Conservation (phyloP, 2,888 invertebrate genomes). For the Stenchaetothrips biformis region DNA sequence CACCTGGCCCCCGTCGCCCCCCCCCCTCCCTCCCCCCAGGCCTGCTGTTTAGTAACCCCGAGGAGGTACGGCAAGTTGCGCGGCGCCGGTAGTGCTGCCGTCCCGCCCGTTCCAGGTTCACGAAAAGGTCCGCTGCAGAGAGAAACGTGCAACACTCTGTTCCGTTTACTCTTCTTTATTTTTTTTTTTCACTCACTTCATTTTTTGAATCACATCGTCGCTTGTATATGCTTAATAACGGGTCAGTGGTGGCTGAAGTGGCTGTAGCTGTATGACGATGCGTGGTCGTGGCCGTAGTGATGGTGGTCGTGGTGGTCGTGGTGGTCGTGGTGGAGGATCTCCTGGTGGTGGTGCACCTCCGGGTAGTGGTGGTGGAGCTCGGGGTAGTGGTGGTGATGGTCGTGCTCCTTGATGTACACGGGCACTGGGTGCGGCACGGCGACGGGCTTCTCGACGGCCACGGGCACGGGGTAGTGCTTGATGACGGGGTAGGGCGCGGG, state of each 20-base stretch:
- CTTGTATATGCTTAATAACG: background rate
- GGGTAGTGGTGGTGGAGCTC: background rate
- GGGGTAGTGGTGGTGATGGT: constrained; percentile 2
- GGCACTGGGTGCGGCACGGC: constrained; percentile 14
- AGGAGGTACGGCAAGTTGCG: background rate
- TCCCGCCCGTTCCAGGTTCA: background rate
- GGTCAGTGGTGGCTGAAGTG: constrained; percentile 7
- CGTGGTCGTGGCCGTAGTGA: background rate
- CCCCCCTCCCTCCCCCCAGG: background rate
- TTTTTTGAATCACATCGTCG: background rate
- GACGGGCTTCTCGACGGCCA: constrained; percentile 11
- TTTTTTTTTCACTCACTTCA: background rate
- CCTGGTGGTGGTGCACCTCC: background rate
- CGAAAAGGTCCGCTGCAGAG: background rate
- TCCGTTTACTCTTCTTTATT: background rate
- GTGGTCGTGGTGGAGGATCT: background rate
- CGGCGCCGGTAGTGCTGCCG: background rate
- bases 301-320: background rate
- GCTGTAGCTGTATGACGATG: background rate
- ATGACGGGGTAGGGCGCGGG: constrained; percentile 32
- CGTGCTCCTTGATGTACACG: constrained; percentile 10
- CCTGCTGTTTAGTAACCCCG: background rate
- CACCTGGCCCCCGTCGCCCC: background rate
- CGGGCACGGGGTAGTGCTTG: constrained; percentile 17
- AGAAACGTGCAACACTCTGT: background rate